Evolutionary conservation across 2,113 vertebrate species (phyloP).

Genomic region (Leptosomus discolor): DNA sequence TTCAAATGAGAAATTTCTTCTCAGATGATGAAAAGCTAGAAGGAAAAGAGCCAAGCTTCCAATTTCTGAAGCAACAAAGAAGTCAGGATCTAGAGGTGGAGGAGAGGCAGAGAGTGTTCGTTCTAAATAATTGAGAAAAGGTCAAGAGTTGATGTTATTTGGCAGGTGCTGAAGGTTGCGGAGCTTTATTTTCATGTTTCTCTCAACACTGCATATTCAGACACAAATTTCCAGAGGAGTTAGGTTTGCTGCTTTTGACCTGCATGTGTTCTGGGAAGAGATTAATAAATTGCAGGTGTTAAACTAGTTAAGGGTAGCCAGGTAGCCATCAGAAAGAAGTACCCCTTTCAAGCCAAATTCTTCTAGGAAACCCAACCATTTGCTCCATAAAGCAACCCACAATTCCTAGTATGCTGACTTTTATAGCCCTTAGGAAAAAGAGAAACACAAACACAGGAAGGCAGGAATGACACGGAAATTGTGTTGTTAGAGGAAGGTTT

Average conservation of each 20-base stretch:
- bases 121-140: neutral
- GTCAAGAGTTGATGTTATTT: neutral
- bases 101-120: neutral
- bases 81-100: neutral
- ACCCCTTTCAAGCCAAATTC: neutral
- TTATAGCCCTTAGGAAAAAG: constrained; percentile 24
- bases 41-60: neutral
- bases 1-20: neutral
- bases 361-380: neutral
- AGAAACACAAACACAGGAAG: constrained; percentile 42
- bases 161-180: neutral
- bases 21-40: neutral
- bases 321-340: neutral
- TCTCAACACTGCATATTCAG: neutral
- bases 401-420: constrained; percentile 7
- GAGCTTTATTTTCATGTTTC: neutral
- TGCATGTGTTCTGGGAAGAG: neutral
- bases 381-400: neutral
- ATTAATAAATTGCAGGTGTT: neutral
- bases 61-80: neutral
- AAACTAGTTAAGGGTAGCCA: neutral
- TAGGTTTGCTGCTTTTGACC: neutral
- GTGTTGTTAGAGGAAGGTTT: constrained; percentile 11
- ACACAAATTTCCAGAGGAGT: neutral
- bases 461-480: neutral